These are phyloP conservation scores for Elaphurus davidianus DNA, from an alignment of 2,113 vertebrate species.

Conservation along the genomic window DNA sequence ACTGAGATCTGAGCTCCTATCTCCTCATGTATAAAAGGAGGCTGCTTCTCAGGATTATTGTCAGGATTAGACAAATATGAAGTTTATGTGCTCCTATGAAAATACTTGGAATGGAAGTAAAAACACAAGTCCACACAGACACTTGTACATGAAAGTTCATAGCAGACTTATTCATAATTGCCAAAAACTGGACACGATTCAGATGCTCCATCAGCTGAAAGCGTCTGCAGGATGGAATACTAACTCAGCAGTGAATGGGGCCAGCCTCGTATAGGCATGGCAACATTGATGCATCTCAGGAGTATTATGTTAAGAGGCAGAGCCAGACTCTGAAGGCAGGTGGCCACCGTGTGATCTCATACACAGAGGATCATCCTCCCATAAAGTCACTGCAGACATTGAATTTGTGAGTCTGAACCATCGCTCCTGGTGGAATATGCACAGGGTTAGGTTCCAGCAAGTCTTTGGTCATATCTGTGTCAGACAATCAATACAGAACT, in stretches of 20 bases:
- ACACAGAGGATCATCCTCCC: background rate
- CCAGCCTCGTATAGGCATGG: too few relatives aligned
- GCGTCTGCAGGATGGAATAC: rapidly evolving
- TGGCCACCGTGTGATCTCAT: background rate
- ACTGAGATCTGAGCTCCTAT: background rate
- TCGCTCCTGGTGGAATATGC: rapidly evolving
- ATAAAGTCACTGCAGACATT: background rate
- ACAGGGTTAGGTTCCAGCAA: background rate
- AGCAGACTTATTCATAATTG: background rate
- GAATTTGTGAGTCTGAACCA: too few relatives aligned
- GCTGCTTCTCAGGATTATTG: background rate
- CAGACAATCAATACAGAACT: background rate
- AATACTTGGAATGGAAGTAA: background rate
- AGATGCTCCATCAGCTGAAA: background rate
- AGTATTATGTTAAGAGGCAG: background rate
- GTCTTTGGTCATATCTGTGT: background rate
- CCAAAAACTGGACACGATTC: background rate
- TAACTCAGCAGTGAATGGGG: background rate
- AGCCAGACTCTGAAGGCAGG: background rate
- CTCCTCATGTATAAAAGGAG: background rate
- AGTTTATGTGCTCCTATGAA: background rate
- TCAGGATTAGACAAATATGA: background rate
- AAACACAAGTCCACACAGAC: background rate
- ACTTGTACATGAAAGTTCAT: background rate
- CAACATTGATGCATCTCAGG: rapidly evolving